A percentile compares a stretch with the other conserved stretches of the same genome.
Evolutionary conservation across 2,113 vertebrate genomes (phyloP).

Genomic region (Gymnocephalus cernua): DNA sequence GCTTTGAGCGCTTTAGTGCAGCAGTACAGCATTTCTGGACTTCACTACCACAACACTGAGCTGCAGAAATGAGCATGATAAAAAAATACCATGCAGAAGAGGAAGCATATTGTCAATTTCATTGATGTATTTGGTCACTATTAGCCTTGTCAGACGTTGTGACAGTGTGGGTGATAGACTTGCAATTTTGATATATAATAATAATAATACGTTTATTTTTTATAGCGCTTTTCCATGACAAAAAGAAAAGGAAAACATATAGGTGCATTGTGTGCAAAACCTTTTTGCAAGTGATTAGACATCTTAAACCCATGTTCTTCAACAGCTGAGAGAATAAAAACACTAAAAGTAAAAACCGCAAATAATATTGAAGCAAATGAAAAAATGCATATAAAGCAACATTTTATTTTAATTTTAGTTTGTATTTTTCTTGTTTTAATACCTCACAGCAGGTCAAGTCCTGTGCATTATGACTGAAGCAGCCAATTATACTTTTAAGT

Average conservation of each 20-base stretch:
- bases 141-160: background rate
- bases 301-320: background rate
- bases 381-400: background rate
- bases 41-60: background rate
- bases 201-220: no score
- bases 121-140: background rate
- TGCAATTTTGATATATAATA: no score
- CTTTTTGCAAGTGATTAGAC: background rate
- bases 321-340: background rate
- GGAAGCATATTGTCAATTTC: background rate
- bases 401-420: background rate
- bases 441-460: background rate
- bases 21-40: background rate
- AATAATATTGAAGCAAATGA: background rate
- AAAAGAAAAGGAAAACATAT: no score
- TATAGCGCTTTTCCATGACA: no score
- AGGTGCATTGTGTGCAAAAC: background rate
- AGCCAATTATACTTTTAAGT: background rate
- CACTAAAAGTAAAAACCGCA: background rate
- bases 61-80: constrained; percentile 16
- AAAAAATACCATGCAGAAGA: constrained; percentile 4
- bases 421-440: background rate
- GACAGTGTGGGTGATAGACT: background rate
- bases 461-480: background rate
- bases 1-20: constrained; percentile 21